These are phyloP conservation scores for human DNA, from an alignment of 2,113 vertebrate species.

Conservation along the genomic window DNA sequence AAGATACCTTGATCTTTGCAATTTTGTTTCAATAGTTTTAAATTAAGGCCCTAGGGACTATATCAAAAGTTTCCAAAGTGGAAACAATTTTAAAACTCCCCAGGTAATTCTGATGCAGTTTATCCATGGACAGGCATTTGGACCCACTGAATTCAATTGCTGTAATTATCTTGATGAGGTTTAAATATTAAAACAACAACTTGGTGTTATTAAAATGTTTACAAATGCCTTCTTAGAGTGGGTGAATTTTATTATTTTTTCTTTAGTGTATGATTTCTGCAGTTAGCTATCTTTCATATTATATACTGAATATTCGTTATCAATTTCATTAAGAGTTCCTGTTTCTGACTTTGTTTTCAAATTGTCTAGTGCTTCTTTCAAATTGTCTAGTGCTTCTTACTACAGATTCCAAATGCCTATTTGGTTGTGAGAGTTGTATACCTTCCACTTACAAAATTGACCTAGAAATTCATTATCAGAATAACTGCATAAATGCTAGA, in stretches of 20 bases:
- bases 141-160: not conserved
- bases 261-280: not conserved
- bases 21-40: slow-evolving; percentile 5
- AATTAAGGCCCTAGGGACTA: not conserved
- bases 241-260: not conserved
- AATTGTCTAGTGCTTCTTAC: not conserved
- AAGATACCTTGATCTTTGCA: not conserved
- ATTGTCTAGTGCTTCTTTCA: not conserved
- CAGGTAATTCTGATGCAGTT: not conserved
- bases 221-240: not conserved
- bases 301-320: not conserved
- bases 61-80: not conserved
- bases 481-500: not conserved
- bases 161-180: not conserved
- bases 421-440: not conserved
- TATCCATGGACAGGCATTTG: not conserved
- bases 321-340: not conserved
- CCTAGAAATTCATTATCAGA: slow-evolving; percentile 52
- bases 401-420: not conserved
- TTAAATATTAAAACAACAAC: not conserved
- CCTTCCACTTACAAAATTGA: slow-evolving; percentile 13
- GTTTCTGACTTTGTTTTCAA: slow-evolving; percentile 5
- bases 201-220: not conserved
- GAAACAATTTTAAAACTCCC: not conserved
- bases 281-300: not conserved